Evolutionary conservation across 2,797 vertebrate species (phyloP).

Genomic region (Urophycis tenuis): DNA sequence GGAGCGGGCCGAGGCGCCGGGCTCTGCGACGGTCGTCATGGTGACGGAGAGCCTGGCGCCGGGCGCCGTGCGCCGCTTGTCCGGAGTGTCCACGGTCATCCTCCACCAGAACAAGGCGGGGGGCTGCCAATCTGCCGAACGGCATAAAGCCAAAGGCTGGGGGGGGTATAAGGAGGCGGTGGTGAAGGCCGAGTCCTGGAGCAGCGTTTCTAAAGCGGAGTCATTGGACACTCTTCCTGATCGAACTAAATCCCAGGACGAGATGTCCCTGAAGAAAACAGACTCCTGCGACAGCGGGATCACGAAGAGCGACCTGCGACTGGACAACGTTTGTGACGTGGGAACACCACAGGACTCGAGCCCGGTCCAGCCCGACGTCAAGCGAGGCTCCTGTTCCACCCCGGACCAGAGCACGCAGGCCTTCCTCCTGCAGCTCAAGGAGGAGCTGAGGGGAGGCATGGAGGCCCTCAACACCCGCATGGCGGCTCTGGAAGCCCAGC

Average conservation of each 20-base stretch:
- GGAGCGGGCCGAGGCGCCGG: constrained; percentile 56
- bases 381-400: constrained; percentile 74
- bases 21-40: constrained; percentile 72
- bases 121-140: constrained; percentile 65
- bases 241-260: constrained; percentile 77
- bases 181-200: constrained; percentile 81
- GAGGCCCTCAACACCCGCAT: constrained; percentile 79
- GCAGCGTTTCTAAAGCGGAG: constrained; percentile 86
- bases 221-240: constrained; percentile 90
- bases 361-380: constrained; percentile 75
- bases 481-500: constrained; percentile 81
- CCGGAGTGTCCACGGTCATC: constrained; percentile 51
- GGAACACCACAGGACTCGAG: constrained; percentile 84
- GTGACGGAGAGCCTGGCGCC: constrained; percentile 76
- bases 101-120: constrained; percentile 10
- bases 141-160: constrained; percentile 79
- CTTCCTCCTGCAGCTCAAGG: constrained; percentile 79
- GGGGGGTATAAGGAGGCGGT: constrained; percentile 82
- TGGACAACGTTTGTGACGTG: constrained; percentile 72
- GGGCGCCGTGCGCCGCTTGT: constrained; percentile 35
- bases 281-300: constrained; percentile 94
- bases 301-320: constrained; percentile 87
- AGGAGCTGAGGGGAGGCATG: constrained; percentile 84
- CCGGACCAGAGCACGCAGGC: constrained; percentile 81
- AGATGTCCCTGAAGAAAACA: constrained; percentile 85